These are phyloP conservation scores for Megaleporinus macrocephalus DNA, from an alignment of 2,113 vertebrate species.

Conservation along the genomic window DNA sequence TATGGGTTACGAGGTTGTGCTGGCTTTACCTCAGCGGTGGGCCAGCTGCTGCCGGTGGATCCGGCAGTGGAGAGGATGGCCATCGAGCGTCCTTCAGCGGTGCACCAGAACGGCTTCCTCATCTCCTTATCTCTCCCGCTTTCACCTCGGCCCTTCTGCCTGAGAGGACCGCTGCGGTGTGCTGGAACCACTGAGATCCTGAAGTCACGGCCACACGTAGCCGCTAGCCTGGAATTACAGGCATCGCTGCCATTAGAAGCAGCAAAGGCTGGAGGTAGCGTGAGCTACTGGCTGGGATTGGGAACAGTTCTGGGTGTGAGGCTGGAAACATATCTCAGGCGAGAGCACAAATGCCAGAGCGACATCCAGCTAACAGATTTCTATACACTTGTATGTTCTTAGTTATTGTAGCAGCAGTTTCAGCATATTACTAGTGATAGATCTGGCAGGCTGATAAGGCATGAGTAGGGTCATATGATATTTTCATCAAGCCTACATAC, in stretches of 20 bases:
- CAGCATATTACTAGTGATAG: too few relatives aligned
- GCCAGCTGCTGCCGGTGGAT: conserved; percentile 4
- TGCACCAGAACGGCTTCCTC: conserved; percentile 33
- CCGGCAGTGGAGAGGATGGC: not conserved
- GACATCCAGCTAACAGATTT: too few relatives aligned
- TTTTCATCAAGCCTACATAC: too few relatives aligned
- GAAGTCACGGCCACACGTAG: conserved; percentile 1
- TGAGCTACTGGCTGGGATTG: not conserved
- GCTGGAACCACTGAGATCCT: conserved; percentile 8
- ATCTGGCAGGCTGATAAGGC: too few relatives aligned
- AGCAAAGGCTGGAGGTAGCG: not conserved
- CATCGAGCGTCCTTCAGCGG: conserved; percentile 14
- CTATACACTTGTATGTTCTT: not conserved
- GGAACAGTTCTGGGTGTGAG: not conserved
- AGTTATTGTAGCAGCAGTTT: not conserved
- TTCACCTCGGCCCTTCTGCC: conserved; percentile 6
- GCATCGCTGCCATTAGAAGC: not conserved
- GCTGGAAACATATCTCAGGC: not conserved
- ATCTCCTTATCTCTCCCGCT: not conserved
- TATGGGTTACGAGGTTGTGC: conserved; percentile 16
- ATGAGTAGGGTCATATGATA: too few relatives aligned
- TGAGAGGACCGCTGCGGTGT: conserved; percentile 21
- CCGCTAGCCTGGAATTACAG: conserved; percentile 22
- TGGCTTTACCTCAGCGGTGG: conserved; percentile 23
- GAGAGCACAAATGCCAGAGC: not conserved